Evolutionary conservation across 2,113 vertebrate genomes (phyloP).

Genomic region (Platysteira castanea): DNA sequence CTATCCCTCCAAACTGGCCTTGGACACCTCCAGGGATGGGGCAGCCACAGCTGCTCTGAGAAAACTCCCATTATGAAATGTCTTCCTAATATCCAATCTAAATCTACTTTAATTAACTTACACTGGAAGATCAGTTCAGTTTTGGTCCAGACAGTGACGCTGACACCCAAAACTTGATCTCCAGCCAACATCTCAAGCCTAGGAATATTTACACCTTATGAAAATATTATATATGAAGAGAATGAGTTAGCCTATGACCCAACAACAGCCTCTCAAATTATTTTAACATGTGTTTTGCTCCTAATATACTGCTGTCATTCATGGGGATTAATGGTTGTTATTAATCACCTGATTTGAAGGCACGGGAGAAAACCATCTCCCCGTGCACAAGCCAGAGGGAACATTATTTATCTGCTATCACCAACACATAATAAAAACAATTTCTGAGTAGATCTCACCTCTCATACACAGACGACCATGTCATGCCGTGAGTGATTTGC

Average conservation of each 20-base stretch:
- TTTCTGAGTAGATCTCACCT: constrained; percentile 37
- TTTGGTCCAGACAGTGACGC: background rate
- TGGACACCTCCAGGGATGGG: background rate
- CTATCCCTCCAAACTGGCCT: rapidly evolving
- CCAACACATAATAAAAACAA: constrained; percentile 38
- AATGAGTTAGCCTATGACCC: constrained; percentile 20
- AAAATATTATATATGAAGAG: constrained; percentile 2
- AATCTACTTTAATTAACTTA: background rate
- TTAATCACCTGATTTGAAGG: constrained; percentile 36
- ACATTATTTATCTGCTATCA: constrained; percentile 36
- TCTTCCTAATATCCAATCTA: background rate
- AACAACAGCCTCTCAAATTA: constrained; percentile 39
- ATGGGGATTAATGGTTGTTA: constrained; percentile 12
- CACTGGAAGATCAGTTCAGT: background rate
- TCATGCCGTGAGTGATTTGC: constrained; percentile 14
- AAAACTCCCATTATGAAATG: background rate
- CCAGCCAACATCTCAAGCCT: background rate
- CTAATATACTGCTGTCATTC: constrained; percentile 47
- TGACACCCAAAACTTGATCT: background rate
- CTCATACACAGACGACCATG: background rate
- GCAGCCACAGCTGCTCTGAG: background rate
- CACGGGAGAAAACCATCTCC: background rate
- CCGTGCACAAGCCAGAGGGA: background rate
- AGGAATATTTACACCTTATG: background rate
- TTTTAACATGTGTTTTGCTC: constrained; percentile 35